A percentile compares a stretch with the other conserved stretches of the same genome.
These are phyloP conservation scores for Chauna torquata DNA, from an alignment of 2,113 vertebrate genomes.

Conservation along the genomic window DNA sequence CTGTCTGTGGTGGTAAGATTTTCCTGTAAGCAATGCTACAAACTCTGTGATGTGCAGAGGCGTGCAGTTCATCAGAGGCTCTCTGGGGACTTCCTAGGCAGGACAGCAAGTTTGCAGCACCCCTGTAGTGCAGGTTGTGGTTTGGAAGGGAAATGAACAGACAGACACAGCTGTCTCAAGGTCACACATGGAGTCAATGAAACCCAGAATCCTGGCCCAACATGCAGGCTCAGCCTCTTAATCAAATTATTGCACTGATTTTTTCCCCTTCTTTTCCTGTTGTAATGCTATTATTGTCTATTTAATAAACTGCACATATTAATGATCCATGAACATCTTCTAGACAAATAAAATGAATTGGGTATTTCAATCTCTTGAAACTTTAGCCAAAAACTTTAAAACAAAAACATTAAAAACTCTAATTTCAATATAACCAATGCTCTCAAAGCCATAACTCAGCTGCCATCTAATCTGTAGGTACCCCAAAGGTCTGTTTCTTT, in stretches of 20 bases:
- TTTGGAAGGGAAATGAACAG: not conserved
- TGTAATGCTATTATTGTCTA: not conserved
- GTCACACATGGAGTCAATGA: not conserved
- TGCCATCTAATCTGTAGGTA: not conserved
- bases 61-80: not conserved
- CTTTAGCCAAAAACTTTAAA: not conserved
- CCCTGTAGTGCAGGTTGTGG: not conserved
- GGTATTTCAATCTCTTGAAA: not conserved
- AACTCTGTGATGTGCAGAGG: not conserved
- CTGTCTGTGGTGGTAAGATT: not conserved
- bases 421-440: not conserved
- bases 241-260: not conserved
- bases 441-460: not conserved
- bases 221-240: not conserved
- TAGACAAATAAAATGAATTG: not conserved
- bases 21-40: not conserved
- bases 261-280: slow-evolving; percentile 6
- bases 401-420: not conserved
- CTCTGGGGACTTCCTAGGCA: not conserved
- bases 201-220: not conserved
- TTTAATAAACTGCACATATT: not conserved
- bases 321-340: not conserved
- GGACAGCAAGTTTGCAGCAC: not conserved
- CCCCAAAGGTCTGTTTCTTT: not conserved
- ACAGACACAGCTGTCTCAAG: not conserved